These are phyloP conservation scores for Xyrichtys novacula DNA, from an alignment of 2,797 vertebrate genomes.

Conservation along the genomic window DNA sequence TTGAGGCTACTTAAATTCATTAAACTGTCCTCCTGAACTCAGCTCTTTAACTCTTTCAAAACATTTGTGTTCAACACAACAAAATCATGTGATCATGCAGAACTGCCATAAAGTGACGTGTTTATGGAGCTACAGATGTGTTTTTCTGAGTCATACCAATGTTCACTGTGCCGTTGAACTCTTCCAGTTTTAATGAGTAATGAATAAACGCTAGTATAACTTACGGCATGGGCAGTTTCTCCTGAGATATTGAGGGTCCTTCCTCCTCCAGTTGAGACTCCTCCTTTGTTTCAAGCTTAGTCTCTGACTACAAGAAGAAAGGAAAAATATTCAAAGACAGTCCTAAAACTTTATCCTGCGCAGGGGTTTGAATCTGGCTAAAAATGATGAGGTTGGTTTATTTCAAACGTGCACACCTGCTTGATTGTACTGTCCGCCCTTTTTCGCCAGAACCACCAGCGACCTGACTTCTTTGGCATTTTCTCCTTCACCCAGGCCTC, in stretches of 20 bases:
- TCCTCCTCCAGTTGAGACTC: constrained; percentile 82
- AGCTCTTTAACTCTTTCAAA: neutral
- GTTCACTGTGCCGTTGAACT: constrained; percentile 28
- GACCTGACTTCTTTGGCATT: constrained; percentile 98
- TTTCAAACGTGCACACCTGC: constrained; percentile 84
- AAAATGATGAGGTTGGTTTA: neutral
- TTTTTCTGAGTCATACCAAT: neutral
- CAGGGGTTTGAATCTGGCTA: neutral
- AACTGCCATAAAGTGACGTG: neutral
- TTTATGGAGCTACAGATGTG: neutral
- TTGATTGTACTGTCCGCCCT: constrained; percentile 93
- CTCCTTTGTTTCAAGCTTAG: constrained; percentile 91
- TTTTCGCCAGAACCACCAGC: constrained; percentile 99
- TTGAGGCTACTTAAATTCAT: neutral
- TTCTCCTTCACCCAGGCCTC: constrained; percentile 98
- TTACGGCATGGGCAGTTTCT: constrained; percentile 82
- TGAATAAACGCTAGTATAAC: constrained; percentile 41
- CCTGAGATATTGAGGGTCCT: constrained; percentile 84
- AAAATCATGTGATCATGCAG: neutral
- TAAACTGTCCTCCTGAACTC: neutral
- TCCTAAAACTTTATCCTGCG: neutral
- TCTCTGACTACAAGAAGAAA: constrained; percentile 85
- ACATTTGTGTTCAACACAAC: neutral
- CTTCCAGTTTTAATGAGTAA: neutral
- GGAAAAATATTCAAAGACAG: neutral